A percentile compares a stretch with the other conserved stretches of the same genome.
Conservation (phyloP, 2,797 vertebrate species). For the Enoplosus armatus region DNA sequence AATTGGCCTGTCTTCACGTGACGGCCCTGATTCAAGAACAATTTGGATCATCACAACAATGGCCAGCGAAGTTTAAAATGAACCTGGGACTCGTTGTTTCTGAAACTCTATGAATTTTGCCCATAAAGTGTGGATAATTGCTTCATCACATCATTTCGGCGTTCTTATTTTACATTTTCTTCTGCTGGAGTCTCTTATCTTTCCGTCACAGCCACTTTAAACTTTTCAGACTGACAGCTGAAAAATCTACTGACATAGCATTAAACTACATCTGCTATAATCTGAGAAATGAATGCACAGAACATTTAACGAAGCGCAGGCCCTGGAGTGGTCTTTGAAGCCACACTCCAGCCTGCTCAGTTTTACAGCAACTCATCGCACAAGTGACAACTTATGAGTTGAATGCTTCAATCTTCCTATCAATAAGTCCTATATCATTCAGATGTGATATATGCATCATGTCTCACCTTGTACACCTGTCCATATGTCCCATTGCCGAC, state of each 20-base stretch:
- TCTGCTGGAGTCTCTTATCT: slow-evolving; percentile 28
- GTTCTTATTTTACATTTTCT: slow-evolving; percentile 28
- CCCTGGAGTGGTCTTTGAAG: slow-evolving; percentile 3
- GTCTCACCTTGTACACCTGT: slow-evolving; percentile 94
- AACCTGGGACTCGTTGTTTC: background rate
- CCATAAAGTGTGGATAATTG: slow-evolving; percentile 20
- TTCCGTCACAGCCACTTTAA: slow-evolving; percentile 17
- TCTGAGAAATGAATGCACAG: slow-evolving; percentile 29
- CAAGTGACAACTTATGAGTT: background rate
- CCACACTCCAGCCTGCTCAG: background rate
- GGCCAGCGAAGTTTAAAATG: slow-evolving; percentile 2
- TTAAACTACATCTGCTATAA: slow-evolving; percentile 21
- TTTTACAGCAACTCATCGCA: background rate
- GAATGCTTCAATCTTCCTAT: background rate
- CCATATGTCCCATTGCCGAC: slow-evolving; percentile 96
- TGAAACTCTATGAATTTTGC: background rate
- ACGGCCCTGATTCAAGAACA: slow-evolving; percentile 80
- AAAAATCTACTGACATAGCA: slow-evolving; percentile 25
- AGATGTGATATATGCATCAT: background rate
- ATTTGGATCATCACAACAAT: slow-evolving; percentile 15
- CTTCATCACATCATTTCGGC: slow-evolving; percentile 1
- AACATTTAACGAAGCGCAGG: slow-evolving; percentile 6
- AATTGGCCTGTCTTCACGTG: slow-evolving; percentile 91
- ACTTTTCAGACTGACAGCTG: slow-evolving; percentile 17
- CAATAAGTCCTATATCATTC: background rate